Evolutionary conservation across 2,113 vertebrate genomes (phyloP), one percentile per base, ranked within the genome.

Genomic region (Cricetomys ansorgei): DNA sequence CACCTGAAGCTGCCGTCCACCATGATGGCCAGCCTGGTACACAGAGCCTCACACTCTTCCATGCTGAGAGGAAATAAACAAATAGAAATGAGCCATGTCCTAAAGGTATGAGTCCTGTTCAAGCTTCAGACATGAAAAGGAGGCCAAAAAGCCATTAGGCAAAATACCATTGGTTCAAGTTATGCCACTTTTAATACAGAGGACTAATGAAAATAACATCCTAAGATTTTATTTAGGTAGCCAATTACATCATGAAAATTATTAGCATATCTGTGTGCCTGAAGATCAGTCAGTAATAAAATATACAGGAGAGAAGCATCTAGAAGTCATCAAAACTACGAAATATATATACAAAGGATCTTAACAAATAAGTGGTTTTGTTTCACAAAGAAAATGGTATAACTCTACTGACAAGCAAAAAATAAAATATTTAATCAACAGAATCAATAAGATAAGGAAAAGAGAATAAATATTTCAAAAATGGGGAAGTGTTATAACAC

Each of bases 21-120:
- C 99, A 99, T 99, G 88, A 99, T 99, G 95, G 99, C 99, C 95
- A 99, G 99, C 48, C 99, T 98, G 17, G 98, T 98, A 94, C 99
- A 99, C 92, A 99, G 98, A 0, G 99, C 99, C 97, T 99, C 99
- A 62, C 99, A 99, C 96, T 99, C 99, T 97, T 99, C 99, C 99
- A 99, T 99, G 94, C 99, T 99, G 97, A 2, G 88, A 27, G 31
- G 15, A 34, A 85, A 67, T 7, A 37, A 69, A 8, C 12, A 83
- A 50, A 13, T 57, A 67, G 29, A 76, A 88, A 34, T 21, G 5
- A 94, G 31, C 16, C 17, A 10, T 4, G 1, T 11, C 6, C 23
- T 21, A 1, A 67, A 16, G 43, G 21, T 0, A 0, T 16, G 8
- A 29, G 25, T 31, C 40, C 40, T 23, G 37, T 21, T 37, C 31